A percentile compares a stretch with the other conserved stretches of the same genome.
phyloP scores from a whole-genome alignment of 2,113 vertebrate species.

The Pedionomus torquatus region DNA sequence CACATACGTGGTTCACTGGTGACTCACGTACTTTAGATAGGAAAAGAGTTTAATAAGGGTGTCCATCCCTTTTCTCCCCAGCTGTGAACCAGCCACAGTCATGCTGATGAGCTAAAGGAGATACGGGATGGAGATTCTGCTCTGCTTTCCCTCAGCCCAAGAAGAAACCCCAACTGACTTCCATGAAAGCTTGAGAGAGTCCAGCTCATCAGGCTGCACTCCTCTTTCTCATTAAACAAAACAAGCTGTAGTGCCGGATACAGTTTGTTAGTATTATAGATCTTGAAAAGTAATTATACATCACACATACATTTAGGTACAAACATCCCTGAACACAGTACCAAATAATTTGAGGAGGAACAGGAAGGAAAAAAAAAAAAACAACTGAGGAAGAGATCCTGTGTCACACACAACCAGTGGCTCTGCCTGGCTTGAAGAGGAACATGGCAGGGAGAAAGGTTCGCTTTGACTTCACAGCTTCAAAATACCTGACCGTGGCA shows the following conservation, averaged over 20 bases:
- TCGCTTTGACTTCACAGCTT: not conserved
- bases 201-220: not conserved
- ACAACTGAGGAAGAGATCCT: not conserved
- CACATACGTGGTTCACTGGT: not conserved
- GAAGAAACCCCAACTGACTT: not conserved
- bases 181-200: not conserved
- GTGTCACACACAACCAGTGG: not conserved
- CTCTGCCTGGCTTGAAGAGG: not conserved
- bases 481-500: not conserved
- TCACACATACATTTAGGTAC: not conserved
- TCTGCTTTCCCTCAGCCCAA: not conserved
- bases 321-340: conserved; percentile 9
- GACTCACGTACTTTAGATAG: not conserved
- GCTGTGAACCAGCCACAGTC: not conserved
- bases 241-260: not conserved
- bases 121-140: not conserved
- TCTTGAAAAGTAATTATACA: not conserved
- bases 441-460: not conserved
- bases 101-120: not conserved
- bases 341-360: not conserved
- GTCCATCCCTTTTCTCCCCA: not conserved
- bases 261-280: conserved; percentile 18
- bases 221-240: not conserved
- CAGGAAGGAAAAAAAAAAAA: conserved; percentile 33
- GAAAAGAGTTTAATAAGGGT: not conserved